Evolutionary conservation across 2,888 invertebrate genomes (phyloP), one percentile per base, ranked within the genome.

Genomic region (Ecdyonurus torrentis): DNA sequence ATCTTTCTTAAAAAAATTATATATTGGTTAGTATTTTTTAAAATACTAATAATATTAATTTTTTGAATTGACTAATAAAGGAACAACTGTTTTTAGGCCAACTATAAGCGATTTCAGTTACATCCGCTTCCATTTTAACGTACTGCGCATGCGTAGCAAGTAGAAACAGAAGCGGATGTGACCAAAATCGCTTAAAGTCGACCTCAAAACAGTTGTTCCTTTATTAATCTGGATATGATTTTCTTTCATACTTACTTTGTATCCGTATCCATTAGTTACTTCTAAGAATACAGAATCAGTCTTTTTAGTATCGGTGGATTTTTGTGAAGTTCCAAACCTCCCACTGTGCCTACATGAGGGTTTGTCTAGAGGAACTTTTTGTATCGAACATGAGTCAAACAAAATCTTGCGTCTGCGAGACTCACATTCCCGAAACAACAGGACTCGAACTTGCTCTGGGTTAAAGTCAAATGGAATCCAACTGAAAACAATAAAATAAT

Each of bases 381-480:
- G 79, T 69, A 83, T 77, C 19, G 86, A 81, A 67, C 83, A 79
- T 0, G 92, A 92, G 75, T 93, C 93, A 73, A 91, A 93, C 62
- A 93, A 78, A 52, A 93, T 77, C 69, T 86, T 86, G 65, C 90
- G 79, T 24, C 90, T 91, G 65, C 85, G 80, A 75, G 85, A 84
- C 72, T 92, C 91, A 74, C 90, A 89, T 78, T 93, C 93, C 72
- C 86, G 83, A 76, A 88, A 91, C 67, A 93, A 79, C 71, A 93
- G 79, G 70, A 93, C 80, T 69, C 92, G 81, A 65, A 93, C 84
- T 79, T 88, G 86, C 73, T 85, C 82, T 67, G 80, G 80, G 59
- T 65, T 65, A 55, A 70, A 66, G 70, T 81, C 82, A 76, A 87
- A 85, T 69, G 83, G 81, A 71, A 80, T 80, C 70, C 77, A 79